Evolutionary conservation across 2,113 vertebrate genomes (phyloP).

Genomic region (Scytalopus superciliaris): DNA sequence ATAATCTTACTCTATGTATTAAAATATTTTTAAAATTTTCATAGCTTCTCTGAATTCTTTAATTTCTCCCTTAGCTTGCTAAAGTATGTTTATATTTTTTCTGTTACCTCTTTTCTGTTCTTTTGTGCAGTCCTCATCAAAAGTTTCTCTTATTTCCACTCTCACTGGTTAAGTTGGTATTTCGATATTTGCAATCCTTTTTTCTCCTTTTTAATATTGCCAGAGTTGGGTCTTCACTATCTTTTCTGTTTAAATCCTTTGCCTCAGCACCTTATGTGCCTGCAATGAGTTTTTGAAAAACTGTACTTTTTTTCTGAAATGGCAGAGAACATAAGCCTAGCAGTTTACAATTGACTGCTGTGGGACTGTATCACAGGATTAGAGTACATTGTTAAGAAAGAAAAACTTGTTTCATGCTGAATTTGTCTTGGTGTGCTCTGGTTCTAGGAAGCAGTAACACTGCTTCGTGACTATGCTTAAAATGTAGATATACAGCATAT

Average conservation of each 20-base stretch:
- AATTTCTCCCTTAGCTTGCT: not conserved
- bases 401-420: not conserved
- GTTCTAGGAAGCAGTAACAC: not conserved
- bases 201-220: not conserved
- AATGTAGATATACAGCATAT: not conserved
- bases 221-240: not conserved
- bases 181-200: not conserved
- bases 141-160: not conserved
- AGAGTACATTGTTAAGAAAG: not conserved
- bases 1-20: not conserved
- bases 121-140: not conserved
- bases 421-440: not conserved
- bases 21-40: not conserved
- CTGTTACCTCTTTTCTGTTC: not conserved
- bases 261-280: not conserved
- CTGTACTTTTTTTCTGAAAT: not conserved
- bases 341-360: not conserved
- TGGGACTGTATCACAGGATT: not conserved
- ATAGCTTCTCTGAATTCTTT: not conserved
- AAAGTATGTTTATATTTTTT: not conserved
- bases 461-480: not conserved
- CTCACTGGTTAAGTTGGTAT: not conserved
- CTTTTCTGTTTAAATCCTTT: not conserved
- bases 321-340: not conserved
- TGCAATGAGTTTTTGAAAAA: not conserved